Base-by-base conservation (phyloP, 2,113 vertebrate genomes). In the Larimichthys crocea region DNA sequence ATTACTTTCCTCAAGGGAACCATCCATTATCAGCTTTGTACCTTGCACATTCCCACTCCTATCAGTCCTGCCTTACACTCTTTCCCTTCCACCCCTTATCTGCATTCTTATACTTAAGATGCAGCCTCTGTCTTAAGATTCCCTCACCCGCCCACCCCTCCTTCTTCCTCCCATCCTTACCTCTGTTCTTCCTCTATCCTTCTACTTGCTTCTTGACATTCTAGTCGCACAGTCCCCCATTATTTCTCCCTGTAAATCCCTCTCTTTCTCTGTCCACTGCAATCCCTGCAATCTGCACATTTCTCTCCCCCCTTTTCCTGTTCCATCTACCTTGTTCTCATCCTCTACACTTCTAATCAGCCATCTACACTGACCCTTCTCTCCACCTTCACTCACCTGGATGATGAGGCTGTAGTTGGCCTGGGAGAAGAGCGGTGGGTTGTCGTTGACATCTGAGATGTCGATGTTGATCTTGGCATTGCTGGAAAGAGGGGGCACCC, bases 371-470 rank as follows among this genome's bases (percentile, higher is more conserved):
- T 55, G 48, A 53, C 53, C 69, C 65, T 50, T 5, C 8, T 0
- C 11, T n/a, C 35, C 17, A 10, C 26, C 17, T 40, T 14, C n/a
- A 14, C 82, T 80, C 79, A 99, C 98, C 97, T 99, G 98, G 82
- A 99, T 96, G 87, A 99, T 97, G 68, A 98, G 91, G 35, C 96
- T 99, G 90, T 99, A 97, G 92, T 99, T 99, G 71, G 92, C 96
- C 90, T 96, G 95, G 78, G 97, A 97, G 95, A 99, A 99, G 55
- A 96, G 68, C 0, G 98, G 98, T 0, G 97, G 95, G 60, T 99
- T 99, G 94, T 99, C 98, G 6, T 99, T 99, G 88, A 99, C 95
- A 53, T 99, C 98, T 0, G 98, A 99, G 87, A 99, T 97, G 82
- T 99, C 98, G 3, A 99, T 97, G 93, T 99, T 99, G 89, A 99